Conservation (phyloP, 2,888 invertebrate species). For the Melitaea athalia region DNA sequence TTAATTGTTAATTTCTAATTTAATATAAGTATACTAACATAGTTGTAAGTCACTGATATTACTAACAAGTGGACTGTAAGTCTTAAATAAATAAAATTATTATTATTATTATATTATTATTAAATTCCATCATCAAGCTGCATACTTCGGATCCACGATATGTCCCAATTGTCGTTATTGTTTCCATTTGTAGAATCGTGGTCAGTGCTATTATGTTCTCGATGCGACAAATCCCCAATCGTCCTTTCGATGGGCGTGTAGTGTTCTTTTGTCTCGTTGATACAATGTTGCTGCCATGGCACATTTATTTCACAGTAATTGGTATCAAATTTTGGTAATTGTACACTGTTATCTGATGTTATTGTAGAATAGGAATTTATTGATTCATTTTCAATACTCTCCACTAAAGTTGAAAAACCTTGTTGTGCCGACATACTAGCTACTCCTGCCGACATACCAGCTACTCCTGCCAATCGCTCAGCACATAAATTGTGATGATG, state of each 20-base stretch:
- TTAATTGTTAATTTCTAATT: too few relatives aligned
- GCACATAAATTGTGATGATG: constrained; percentile 47
- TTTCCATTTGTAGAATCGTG: constrained; percentile 40
- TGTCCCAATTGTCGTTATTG: constrained; percentile 54
- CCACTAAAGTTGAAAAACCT: constrained; percentile 35
- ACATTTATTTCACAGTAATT: constrained; percentile 47
- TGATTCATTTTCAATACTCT: constrained; percentile 35
- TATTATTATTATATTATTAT: not conserved
- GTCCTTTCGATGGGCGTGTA: constrained; percentile 26
- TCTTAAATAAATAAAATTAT: too few relatives aligned
- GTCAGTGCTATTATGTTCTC: constrained; percentile 35
- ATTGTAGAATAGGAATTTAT: constrained; percentile 45
- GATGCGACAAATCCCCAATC: constrained; percentile 35
- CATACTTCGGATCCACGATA: constrained; percentile 63
- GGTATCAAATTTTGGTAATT: constrained; percentile 37
- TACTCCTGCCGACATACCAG: constrained; percentile 40
- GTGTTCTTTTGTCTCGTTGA: constrained; percentile 15
- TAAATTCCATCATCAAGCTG: constrained; percentile 54
- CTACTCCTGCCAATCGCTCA: constrained; percentile 48
- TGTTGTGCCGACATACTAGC: constrained; percentile 36
- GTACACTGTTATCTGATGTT: constrained; percentile 37
- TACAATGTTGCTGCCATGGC: constrained; percentile 44
- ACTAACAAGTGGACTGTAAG: too few relatives aligned
- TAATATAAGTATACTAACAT: too few relatives aligned
- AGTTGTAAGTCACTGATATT: too few relatives aligned